Evolutionary conservation across 1,140 invertebrate species (phyloP), one percentile per base, ranked within the genome.

Genomic region (Saccostrea glomerata): DNA sequence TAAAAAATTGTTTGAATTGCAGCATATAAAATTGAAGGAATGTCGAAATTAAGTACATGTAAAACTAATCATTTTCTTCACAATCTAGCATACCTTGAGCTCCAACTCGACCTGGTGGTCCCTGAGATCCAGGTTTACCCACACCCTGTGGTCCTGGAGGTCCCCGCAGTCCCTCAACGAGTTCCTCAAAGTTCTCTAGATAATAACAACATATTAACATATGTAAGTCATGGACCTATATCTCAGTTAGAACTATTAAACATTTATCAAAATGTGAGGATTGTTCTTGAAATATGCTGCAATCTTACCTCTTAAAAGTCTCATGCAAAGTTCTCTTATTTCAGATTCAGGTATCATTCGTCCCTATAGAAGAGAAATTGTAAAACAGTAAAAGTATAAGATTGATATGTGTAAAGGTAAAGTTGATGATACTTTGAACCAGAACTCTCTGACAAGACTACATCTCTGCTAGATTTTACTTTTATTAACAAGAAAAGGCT

Each of bases 91-190:
- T 90, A 92, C 95, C 95, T 90, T 91, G 91, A 17, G 95, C 91
- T 40, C 96, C 96, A 87, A 94, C 94, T 12, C 86, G 86, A 30
- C 96, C 96, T 30, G 95, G 94, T 6, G 93, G 91, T 23, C 96
- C 96, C 6, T 90, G 89, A 86, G 91, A 90, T 2, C 94, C 94
- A 70, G 90, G 83, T 73, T 91, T 91, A 23, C 94, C 94, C n/a
- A 92, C 89, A 82, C 96, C 96, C 88, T 95, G 91, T 73, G 91
- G 93, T 89, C 90, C 96, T 93, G 91, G 94, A 90, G 91, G 94
- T 84, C 91, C 96, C 94, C 36, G 94, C 83, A 93, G 92, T 84
- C 91, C 95, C 86, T 90, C 93, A 82, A 91, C 92, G 89, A 91
- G 94, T 92, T 92, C 93, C 70, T 93, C 92, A 13, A 94, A 89